Percentiles rank a stretch among this genome's conserved stretches.
These are phyloP conservation scores for Danio albolineatus DNA, from an alignment of 2,797 vertebrate species.

Conservation along the genomic window DNA sequence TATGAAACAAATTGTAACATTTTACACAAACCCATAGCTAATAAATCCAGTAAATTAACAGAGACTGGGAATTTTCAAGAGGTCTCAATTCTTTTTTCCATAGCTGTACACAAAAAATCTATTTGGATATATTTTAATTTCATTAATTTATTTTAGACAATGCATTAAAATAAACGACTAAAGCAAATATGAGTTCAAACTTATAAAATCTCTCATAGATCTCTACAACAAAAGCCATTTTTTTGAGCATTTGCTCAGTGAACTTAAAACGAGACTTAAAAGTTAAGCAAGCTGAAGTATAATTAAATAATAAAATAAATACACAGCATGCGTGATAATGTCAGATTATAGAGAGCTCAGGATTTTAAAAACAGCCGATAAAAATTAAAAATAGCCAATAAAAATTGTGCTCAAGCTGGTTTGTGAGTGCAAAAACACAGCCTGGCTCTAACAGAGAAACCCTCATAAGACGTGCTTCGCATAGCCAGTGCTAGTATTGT, in stretches of 20 bases:
- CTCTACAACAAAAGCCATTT: neutral
- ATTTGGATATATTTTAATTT: neutral
- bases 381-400: neutral
- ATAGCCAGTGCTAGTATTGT: conserved; percentile 32
- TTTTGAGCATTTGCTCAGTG: neutral
- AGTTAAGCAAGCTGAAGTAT: neutral
- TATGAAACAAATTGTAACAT: too few relatives aligned
- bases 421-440: neutral
- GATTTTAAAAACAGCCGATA: neutral
- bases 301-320: neutral
- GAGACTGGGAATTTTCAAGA: too few relatives aligned
- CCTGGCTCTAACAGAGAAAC: neutral
- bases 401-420: neutral
- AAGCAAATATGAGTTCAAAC: neutral
- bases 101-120: neutral
- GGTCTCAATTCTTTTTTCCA: too few relatives aligned
- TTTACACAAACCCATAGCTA: too few relatives aligned
- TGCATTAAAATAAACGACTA: neutral
- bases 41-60: too few relatives aligned
- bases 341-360: neutral
- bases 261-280: neutral
- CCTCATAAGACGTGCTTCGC: conserved; percentile 33
- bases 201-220: neutral
- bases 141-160: neutral
- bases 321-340: neutral